Evolutionary conservation across 1,140 invertebrate genomes (phyloP).

Genomic region (Pseudomyrmex concolor): DNA sequence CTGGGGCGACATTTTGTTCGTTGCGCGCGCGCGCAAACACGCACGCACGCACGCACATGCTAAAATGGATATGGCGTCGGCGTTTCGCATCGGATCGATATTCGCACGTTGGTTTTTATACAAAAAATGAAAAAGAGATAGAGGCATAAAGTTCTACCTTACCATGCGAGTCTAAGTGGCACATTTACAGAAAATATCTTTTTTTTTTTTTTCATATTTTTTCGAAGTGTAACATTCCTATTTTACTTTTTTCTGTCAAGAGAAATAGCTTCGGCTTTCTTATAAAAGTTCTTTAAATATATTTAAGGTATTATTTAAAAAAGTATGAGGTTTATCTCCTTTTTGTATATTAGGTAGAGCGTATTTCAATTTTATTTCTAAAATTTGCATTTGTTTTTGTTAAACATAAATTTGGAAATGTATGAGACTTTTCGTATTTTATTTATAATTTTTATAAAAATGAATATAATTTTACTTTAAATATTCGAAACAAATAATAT

Average conservation of each 20-base stretch:
- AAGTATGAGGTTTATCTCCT: too few relatives aligned
- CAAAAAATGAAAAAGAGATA: neutral
- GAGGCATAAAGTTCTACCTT: conserved; percentile 59
- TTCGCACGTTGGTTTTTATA: conserved; percentile 43
- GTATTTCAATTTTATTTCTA: neutral
- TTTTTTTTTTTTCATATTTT: neutral
- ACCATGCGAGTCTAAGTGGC: conserved; percentile 39
- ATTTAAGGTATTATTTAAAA: too few relatives aligned
- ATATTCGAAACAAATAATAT: too few relatives aligned
- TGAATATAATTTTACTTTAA: too few relatives aligned
- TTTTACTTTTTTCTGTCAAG: neutral
- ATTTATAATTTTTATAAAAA: too few relatives aligned
- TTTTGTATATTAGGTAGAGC: too few relatives aligned
- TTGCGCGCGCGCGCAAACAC: conserved; percentile 61
- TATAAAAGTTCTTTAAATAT: neutral
- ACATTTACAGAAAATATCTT: neutral
- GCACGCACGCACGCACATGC: conserved; percentile 51
- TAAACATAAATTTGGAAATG: too few relatives aligned
- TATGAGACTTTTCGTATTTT: too few relatives aligned
- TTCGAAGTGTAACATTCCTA: neutral
- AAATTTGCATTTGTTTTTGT: neutral
- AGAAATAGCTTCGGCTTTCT: neutral
- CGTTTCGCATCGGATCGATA: conserved; percentile 69
- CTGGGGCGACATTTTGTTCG: conserved; percentile 84
- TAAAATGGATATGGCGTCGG: conserved; percentile 77